Base-by-base conservation (phyloP, 2,797 vertebrate species). In the Pogonophryne albipinna region DNA sequence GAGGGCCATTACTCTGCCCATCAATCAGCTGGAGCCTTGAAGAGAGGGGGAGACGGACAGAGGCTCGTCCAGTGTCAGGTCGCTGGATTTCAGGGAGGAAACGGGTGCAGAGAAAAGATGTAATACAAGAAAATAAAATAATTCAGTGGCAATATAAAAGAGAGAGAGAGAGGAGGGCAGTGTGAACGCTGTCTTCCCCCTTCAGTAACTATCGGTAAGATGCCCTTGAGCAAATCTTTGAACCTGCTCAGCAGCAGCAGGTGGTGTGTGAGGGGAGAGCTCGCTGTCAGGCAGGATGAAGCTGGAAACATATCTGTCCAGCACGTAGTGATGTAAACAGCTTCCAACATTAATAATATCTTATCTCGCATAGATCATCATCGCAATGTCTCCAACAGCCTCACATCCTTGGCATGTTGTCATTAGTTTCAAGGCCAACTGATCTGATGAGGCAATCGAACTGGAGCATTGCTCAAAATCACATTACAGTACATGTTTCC, bases 21-120 rank as follows among this genome's bases (percentile, higher is more conserved):
- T 92, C 86, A 91, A 89, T 90, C 88, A 92, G 50, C 52, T 17
- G 3, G 51, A 61, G 77, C 73, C 75, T 74, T 78, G 62, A 79
- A 79, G 38, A 64, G 68, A 72, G 67, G 49, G 45, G 34, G 53
- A 53, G 61, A 73, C 7, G 53, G 51, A 83, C 67, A 9, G 44
- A 65, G 34, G 34, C 42, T 50, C 12, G 71, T 74, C 74, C 68
- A 8, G 74, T 49, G 58, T 41, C 38, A 17, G 6, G 10, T 41
- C 23, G 42, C 60, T 56, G 63, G 53, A 42, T 69, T 51, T 59
- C 77, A 71, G 45, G 68, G 42, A n/a, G 42, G 49, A 46, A 65
- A 57, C n/a, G 15, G 15, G 41, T 38, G 13, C 15, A 13, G 17
- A 46, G 55, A 52, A 64, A 17, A 65, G 6, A 67, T 14, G 41